phyloP scores from a whole-genome alignment of 2,888 invertebrate species.

The Melieria picta region DNA sequence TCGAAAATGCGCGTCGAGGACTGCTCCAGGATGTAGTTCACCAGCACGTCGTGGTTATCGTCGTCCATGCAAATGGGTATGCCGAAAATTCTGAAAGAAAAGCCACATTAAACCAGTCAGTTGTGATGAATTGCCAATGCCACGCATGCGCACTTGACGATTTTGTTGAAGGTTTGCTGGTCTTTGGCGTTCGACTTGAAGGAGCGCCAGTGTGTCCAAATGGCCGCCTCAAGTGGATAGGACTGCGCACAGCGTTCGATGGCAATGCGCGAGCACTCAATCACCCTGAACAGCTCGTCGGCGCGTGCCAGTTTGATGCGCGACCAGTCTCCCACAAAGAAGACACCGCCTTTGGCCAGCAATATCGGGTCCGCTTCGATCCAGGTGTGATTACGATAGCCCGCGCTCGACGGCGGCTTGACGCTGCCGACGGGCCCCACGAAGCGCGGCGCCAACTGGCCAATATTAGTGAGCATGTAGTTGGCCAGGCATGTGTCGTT shows the following conservation, averaged over 20 bases:
- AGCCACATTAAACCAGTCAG: neutral
- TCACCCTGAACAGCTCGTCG: constrained; percentile 54
- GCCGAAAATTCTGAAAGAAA: constrained; percentile 60
- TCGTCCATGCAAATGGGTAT: constrained; percentile 61
- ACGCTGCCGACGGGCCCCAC: constrained; percentile 55
- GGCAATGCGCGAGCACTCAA: constrained; percentile 48
- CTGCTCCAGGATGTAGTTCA: constrained; percentile 56
- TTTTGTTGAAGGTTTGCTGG: constrained; percentile 54
- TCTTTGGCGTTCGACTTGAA: constrained; percentile 52
- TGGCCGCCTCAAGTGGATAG: constrained; percentile 56
- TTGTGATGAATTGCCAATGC: neutral
- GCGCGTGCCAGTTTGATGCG: constrained; percentile 48
- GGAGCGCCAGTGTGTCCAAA: constrained; percentile 65
- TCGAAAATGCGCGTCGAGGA: constrained; percentile 42
- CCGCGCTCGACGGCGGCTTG: constrained; percentile 43
- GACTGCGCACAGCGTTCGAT: constrained; percentile 50
- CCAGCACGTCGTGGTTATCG: constrained; percentile 50
- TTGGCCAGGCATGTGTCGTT: constrained; percentile 55
- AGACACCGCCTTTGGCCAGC: constrained; percentile 63
- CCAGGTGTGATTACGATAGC: constrained; percentile 48
- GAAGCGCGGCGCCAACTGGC: constrained; percentile 59
- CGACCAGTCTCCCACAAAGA: constrained; percentile 64
- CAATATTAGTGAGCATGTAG: constrained; percentile 55
- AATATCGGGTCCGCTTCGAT: constrained; percentile 61
- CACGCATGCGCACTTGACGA: constrained; percentile 55